Evolutionary conservation across 2,797 vertebrate species (phyloP), one percentile per base, ranked within the genome.

Genomic region (Halcyon chelicuti): DNA sequence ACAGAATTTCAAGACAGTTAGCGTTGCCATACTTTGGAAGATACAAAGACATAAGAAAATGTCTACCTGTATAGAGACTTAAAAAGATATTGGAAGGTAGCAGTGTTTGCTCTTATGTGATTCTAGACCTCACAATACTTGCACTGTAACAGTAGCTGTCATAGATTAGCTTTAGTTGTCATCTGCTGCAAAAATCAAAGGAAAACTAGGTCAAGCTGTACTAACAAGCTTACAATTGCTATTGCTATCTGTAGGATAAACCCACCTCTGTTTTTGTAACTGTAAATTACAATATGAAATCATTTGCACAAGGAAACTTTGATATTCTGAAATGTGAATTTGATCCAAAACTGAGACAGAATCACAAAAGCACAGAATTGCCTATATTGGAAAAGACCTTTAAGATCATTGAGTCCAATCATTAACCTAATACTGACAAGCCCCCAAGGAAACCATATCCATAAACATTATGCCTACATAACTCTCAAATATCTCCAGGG

Each of bases 161-260:
- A 77, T 18, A 85, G 58, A 82, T 93, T 79, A 93, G 14, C 61
- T 84, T 91, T 76, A 74, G 22, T 46, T 96, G 58, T 92, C 86
- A 92, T 77, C 42, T 93, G 65, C 49, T 86, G 42, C 62, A 83
- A 60, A 91, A 91, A 92, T 93, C 70, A 87, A 80, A 84, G 49
- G 20, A 75, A 95, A 96, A 90, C 28, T 91, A 94, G 86, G 93
- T 85, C 75, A 94, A 93, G 68, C 92, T 91, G 54, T 88, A 78
- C 92, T 93, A 86, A 90, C 22, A 95, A 75, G 61, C 23, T 44
- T 19, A 20, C 65, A 90, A 94, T 90, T 86, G 29, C 19, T 23
- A 51, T 82, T 92, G 49, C 92, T 88, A 83, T 75, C 75, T 83
- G 37, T 39, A 61, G 62, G 61, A 86, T 80, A 80, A 94, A 86